A percentile compares a stretch with the other conserved stretches of the same genome.
Conservation (phyloP, 2,888 invertebrate genomes). For the Keiferia lycopersicella region DNA sequence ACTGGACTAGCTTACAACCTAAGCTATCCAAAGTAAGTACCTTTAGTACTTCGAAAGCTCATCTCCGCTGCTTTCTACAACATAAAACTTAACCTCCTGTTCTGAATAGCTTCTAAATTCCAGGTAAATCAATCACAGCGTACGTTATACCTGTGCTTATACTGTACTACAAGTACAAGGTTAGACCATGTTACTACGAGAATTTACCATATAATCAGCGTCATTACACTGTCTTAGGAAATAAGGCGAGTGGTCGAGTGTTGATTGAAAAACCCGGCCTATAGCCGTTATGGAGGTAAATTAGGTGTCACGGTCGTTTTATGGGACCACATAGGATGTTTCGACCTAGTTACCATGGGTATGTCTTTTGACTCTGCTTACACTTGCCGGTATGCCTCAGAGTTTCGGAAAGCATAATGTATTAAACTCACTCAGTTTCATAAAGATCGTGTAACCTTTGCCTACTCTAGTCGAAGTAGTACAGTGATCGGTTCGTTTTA, state of each 20-base stretch:
- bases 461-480: no score
- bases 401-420: no score
- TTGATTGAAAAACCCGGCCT: slow-evolving; percentile 27
- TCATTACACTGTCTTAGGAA: slow-evolving; percentile 9
- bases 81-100: slow-evolving; percentile 11
- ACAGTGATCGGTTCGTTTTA: no score
- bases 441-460: no score
- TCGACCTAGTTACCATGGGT: slow-evolving; percentile 23
- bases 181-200: background rate
- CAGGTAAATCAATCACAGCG: slow-evolving; percentile 7
- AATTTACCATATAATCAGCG: slow-evolving; percentile 13
- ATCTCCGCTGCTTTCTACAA: background rate
- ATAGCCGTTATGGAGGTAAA: slow-evolving; percentile 20
- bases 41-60: background rate
- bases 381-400: background rate
- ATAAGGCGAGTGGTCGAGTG: background rate
- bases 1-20: no score
- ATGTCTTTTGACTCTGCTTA: background rate
- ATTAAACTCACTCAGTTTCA: no score
- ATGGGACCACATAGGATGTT: slow-evolving; percentile 28
- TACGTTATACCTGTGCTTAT: background rate
- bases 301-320: slow-evolving; percentile 25
- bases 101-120: slow-evolving; percentile 4
- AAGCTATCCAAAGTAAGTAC: no score
- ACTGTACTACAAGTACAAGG: background rate